phyloP scores from a whole-genome alignment of 1,140 invertebrate species.

The Drosophila tani region DNA sequence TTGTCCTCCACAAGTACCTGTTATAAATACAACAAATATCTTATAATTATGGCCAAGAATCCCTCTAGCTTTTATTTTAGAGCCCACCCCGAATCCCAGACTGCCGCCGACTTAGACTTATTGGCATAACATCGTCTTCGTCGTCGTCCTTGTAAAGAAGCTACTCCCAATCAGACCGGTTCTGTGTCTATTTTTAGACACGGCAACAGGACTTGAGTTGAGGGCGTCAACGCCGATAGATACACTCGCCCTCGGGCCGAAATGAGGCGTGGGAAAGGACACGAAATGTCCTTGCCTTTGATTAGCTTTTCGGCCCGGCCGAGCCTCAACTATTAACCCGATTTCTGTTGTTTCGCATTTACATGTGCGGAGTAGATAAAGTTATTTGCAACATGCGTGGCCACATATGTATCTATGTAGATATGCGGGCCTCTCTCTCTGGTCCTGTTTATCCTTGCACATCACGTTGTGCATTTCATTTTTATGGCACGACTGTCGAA shows the following conservation, averaged over 20 bases:
- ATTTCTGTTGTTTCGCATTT: slow-evolving; percentile 37
- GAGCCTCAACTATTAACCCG: slow-evolving; percentile 33
- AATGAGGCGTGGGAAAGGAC: slow-evolving; percentile 15
- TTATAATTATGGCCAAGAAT: not conserved
- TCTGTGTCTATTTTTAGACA: slow-evolving; percentile 55
- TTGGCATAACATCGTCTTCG: slow-evolving; percentile 16
- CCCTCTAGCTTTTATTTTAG: not conserved
- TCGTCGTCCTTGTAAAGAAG: slow-evolving; percentile 23
- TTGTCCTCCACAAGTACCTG: not conserved
- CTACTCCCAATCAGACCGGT: not conserved
- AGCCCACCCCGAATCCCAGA: not conserved
- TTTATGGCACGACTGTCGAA: slow-evolving; percentile 76
- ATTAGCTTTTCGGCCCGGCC: slow-evolving; percentile 56
- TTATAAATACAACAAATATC: slow-evolving; percentile 15
- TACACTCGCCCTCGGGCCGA: not conserved
- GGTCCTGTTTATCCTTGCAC: slow-evolving; percentile 43
- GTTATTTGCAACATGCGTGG: slow-evolving; percentile 39
- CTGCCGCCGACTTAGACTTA: not conserved
- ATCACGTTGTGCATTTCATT: slow-evolving; percentile 79
- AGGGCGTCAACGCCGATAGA: slow-evolving; percentile 27
- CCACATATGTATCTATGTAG: not conserved
- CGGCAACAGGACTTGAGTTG: slow-evolving; percentile 41
- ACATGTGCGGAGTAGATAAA: slow-evolving; percentile 38
- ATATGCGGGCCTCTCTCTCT: not conserved
- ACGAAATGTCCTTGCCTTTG: slow-evolving; percentile 57